Evolutionary conservation across 92 coral and sea anemone species (phyloP).

Genomic region (Porites cylindrica): DNA sequence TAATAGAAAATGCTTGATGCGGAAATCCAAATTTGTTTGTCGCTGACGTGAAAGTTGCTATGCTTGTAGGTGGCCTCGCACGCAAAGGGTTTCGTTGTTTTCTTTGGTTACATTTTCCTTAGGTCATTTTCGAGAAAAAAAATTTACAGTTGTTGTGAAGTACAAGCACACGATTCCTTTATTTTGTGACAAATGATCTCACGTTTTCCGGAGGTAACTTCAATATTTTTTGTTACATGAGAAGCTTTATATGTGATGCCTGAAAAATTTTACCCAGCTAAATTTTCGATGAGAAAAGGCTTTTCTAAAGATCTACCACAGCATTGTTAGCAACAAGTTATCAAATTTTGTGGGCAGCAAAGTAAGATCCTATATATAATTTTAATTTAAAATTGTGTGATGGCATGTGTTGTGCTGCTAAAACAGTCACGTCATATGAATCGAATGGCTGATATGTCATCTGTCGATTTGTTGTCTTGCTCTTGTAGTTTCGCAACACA

Average conservation of each 20-base stretch:
- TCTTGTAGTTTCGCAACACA: slow-evolving; percentile 65
- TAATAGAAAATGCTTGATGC: slow-evolving; percentile 8
- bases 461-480: neutral
- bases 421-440: too few species aligned
- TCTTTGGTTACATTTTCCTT: neutral
- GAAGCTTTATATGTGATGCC: neutral
- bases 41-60: slow-evolving; percentile 10
- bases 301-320: neutral
- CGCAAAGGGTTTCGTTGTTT: slow-evolving; percentile 25
- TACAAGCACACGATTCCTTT: neutral
- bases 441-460: neutral
- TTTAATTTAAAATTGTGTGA: neutral
- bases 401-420: slow-evolving; percentile 1
- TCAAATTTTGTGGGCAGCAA: neutral
- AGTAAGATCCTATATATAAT: neutral
- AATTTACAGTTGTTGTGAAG: neutral
- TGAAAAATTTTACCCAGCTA: neutral
- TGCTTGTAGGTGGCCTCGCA: slow-evolving; percentile 10
- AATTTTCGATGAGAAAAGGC: neutral
- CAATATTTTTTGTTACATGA: slow-evolving; percentile 30
- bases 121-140: neutral
- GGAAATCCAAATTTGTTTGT: slow-evolving; percentile 26
- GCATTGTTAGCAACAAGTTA: neutral
- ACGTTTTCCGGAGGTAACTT: neutral
- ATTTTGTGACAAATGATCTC: neutral